Percentiles rank a stretch among this genome's conserved stretches.
These are phyloP conservation scores for Gari tellinella DNA, from an alignment of 2,888 invertebrate genomes.

Conservation along the genomic window DNA sequence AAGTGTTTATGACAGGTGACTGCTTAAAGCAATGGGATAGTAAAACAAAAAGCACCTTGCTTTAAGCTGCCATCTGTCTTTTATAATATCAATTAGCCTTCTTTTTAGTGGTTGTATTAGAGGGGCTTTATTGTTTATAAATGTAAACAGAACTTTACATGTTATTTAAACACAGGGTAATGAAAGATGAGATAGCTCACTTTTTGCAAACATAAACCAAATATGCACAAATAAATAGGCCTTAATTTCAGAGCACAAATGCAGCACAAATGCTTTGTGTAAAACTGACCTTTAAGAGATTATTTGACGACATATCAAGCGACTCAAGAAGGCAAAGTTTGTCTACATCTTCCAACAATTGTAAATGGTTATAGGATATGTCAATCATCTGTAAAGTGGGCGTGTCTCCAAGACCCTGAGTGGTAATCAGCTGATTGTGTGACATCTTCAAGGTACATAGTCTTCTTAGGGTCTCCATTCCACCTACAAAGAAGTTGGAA, in stretches of 20 bases:
- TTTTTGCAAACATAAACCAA: too few species aligned
- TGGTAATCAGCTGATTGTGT: conserved; percentile 81
- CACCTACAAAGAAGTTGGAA: conserved; percentile 64
- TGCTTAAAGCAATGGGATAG: too few species aligned
- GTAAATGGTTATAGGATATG: conserved; percentile 81
- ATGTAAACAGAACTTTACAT: too few species aligned
- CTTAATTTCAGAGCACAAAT: too few species aligned
- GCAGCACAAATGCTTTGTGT: background rate
- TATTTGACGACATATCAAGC: conserved; percentile 77
- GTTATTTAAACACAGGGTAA: too few species aligned
- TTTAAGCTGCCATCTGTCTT: too few species aligned
- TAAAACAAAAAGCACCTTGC: too few species aligned
- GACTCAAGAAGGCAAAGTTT: conserved; percentile 75
- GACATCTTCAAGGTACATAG: conserved; percentile 77
- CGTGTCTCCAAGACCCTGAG: conserved; percentile 71
- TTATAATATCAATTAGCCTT: too few species aligned
- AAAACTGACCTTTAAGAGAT: conserved; percentile 74
- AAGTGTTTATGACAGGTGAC: too few species aligned
- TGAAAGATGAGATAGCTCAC: too few species aligned
- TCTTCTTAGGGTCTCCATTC: conserved; percentile 69
- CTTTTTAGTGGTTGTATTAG: background rate
- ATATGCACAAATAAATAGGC: too few species aligned
- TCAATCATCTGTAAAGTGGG: conserved; percentile 79
- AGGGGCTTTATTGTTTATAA: background rate
- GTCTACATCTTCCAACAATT: conserved; percentile 62